A percentile compares a stretch with the other conserved stretches of the same genome.
Conservation (phyloP, 2,888 invertebrate genomes). For the Thera britannica region DNA sequence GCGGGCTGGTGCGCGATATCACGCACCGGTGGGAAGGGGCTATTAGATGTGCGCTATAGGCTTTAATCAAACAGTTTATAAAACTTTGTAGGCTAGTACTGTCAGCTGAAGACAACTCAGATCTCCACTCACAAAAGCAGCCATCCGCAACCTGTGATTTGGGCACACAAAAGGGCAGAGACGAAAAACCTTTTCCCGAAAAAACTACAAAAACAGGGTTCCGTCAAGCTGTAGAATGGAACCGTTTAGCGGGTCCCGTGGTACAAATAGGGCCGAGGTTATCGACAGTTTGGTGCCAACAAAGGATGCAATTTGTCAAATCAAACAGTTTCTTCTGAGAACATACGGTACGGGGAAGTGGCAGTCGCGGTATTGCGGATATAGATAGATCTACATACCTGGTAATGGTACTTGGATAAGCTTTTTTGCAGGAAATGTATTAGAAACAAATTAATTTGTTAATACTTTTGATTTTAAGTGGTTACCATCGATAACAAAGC, state of each 20-base stretch:
- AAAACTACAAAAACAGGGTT: constrained; percentile 40
- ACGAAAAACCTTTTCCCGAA: constrained; percentile 36
- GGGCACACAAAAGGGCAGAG: constrained; percentile 37
- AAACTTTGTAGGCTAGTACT: background rate
- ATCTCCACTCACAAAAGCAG: constrained; percentile 11
- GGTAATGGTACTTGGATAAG: too few species aligned
- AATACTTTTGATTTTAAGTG: too few species aligned
- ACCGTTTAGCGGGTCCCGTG: constrained; percentile 57
- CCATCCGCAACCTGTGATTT: constrained; percentile 16
- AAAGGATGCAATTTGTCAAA: constrained; percentile 80
- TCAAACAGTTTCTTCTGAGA: constrained; percentile 61
- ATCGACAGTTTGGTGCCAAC: constrained; percentile 68
- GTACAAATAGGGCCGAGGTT: constrained; percentile 51
- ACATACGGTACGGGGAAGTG: constrained; percentile 34
- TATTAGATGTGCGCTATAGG: too few species aligned
- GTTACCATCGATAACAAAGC: too few species aligned
- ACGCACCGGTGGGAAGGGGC: too few species aligned
- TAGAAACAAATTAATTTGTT: too few species aligned
- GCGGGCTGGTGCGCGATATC: too few species aligned
- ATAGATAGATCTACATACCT: too few species aligned
- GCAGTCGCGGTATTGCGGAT: background rate
- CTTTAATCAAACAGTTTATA: background rate
- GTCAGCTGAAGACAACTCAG: background rate
- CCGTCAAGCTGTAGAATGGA: constrained; percentile 54
- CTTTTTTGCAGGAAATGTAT: too few species aligned